Evolutionary conservation across 2,888 invertebrate genomes (phyloP), one percentile per base, ranked within the genome.

Genomic region (Dugesia japonica): DNA sequence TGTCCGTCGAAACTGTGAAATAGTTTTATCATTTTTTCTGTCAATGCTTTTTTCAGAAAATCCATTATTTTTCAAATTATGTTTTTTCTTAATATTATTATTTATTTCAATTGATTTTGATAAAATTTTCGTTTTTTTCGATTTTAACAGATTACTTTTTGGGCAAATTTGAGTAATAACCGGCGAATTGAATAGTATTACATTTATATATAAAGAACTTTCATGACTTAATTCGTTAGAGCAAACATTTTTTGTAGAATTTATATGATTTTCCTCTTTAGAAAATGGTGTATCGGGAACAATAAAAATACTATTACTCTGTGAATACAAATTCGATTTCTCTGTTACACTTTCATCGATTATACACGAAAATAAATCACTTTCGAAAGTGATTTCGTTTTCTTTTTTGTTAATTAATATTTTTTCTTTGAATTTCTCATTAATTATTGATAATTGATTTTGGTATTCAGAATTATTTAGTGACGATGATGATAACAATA

Each of bases 301-400:
- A 7, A n/a, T n/a, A 56, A 56, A 56, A 20, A 56, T 23, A 56
- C 9, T 56, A n/a, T n/a, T 56, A n/a, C 56, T 56, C 17, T 56
- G 4, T 7, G 56, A 20, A 23, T n/a, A 23, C 4, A 56, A n/a
- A 13, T 56, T 56, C 7, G 56, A 56, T 56, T 56, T 56, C 7
- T 56, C 56, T 56, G 56, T 13, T n/a, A 56, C 4, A 56, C 56
- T 56, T 56, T 56, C 56, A n/a, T 56, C 56, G 56, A 56, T 56
- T n/a, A 56, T 23, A n/a, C 56, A 56, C 17, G 56, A 56, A 7
- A 56, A 20, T 56, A 56, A 56, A 23, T 56, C 56, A n/a, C 56
- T 56, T n/a, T 56, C 56, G 17, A n/a, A 56, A 13, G 20, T 56
- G 9, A 23, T 20, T 20, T 56, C 9, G 23, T 56, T n/a, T 4